A percentile compares a stretch with the other conserved stretches of the same genome.
These are phyloP conservation scores for Pogonocichla stellata DNA, from an alignment of 2,113 vertebrate species.

Conservation along the genomic window DNA sequence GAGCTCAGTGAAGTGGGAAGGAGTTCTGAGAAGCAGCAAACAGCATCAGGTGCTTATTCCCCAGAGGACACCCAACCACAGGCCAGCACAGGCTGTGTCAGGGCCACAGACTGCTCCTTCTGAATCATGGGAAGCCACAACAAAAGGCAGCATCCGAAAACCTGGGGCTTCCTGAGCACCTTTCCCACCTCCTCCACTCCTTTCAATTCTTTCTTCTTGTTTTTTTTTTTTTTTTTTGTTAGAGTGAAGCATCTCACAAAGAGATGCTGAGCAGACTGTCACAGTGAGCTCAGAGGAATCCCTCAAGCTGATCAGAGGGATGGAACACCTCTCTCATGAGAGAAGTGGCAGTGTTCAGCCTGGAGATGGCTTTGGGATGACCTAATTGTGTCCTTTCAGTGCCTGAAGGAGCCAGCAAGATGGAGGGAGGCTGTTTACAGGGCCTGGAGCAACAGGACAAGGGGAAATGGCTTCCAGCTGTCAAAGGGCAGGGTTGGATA, in stretches of 20 bases:
- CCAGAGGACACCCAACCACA: not conserved
- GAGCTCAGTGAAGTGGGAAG: not conserved
- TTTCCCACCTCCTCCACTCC: not conserved
- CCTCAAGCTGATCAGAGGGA: not conserved
- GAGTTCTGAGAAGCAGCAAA: not conserved
- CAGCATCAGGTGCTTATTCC: not conserved
- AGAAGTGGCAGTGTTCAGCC: not conserved
- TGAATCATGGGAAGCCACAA: conserved; percentile 36
- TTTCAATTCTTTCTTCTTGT: not conserved
- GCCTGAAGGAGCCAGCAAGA: not conserved
- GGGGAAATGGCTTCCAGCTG: not conserved
- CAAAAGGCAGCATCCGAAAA: not conserved
- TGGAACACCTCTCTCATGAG: not conserved
- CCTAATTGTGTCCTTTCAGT: not conserved
- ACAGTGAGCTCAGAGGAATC: not conserved
- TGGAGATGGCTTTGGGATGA: not conserved
- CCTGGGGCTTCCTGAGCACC: not conserved
- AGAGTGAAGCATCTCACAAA: not conserved
- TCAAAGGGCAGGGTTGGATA: not conserved
- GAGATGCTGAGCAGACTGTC: not conserved
- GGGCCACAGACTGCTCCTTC: conserved; percentile 27
- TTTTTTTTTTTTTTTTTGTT: not conserved
- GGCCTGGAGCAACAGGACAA: not conserved
- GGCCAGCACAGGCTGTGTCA: not conserved
- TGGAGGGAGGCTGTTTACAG: not conserved